Evolutionary conservation across 2,797 vertebrate species (phyloP).

Genomic region (Babyrousa celebensis): DNA sequence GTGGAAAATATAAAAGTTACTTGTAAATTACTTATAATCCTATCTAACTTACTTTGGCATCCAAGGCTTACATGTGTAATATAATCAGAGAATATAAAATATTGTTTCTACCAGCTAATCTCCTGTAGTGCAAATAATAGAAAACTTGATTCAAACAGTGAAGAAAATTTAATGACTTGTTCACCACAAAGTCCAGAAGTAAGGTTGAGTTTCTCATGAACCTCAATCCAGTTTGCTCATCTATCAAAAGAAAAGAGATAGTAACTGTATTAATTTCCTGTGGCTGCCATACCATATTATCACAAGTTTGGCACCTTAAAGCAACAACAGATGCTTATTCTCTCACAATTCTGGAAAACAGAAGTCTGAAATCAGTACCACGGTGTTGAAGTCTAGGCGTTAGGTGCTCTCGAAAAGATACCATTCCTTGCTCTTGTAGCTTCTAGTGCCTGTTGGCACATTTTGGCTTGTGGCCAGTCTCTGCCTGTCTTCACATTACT

Average conservation of each 20-base stretch:
- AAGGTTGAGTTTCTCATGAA: background rate
- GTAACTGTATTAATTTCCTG: background rate
- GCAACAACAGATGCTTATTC: background rate
- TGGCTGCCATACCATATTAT: background rate
- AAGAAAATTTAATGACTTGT: background rate
- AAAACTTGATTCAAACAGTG: background rate
- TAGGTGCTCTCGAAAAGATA: background rate
- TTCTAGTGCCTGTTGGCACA: background rate
- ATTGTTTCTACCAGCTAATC: background rate
- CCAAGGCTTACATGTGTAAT: background rate
- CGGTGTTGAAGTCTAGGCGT: background rate
- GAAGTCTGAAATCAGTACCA: background rate
- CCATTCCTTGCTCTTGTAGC: background rate
- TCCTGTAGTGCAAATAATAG: background rate
- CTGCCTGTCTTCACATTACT: background rate
- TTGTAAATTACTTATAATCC: background rate
- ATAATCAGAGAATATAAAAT: constrained; percentile 34
- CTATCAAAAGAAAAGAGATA: background rate
- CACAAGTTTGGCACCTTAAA: background rate
- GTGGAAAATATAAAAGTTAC: background rate
- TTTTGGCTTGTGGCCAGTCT: background rate
- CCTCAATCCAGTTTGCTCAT: background rate
- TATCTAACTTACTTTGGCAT: background rate
- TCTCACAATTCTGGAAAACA: background rate
- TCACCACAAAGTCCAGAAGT: background rate